Conservation (phyloP, 2,888 invertebrate genomes). For the Lasioglossum pauxillum region DNA sequence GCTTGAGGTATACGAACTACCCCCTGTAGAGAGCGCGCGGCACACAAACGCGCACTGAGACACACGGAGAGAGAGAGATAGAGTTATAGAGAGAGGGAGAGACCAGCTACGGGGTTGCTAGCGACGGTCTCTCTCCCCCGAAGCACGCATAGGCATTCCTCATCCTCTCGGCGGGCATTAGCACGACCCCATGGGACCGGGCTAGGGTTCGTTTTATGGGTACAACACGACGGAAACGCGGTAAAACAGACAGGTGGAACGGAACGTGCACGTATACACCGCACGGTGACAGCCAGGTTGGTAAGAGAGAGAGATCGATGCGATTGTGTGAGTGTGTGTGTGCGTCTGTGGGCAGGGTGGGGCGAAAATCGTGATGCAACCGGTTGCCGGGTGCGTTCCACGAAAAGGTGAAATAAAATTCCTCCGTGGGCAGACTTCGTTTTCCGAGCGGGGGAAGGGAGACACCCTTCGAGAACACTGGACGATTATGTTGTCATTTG, state of each 20-base stretch:
- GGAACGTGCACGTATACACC: conserved; percentile 50
- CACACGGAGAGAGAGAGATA: not conserved
- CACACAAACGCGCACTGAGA: conserved; percentile 1
- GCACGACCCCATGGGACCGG: conserved; percentile 69
- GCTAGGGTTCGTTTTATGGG: conserved; percentile 72
- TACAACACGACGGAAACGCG: conserved; percentile 66
- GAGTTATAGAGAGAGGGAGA: too few species aligned
- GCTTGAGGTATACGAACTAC: conserved; percentile 75
- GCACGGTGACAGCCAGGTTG: conserved; percentile 45
- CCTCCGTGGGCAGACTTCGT: not conserved
- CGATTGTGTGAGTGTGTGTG: conserved; percentile 31
- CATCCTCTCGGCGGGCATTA: conserved; percentile 73
- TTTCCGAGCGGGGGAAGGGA: not conserved
- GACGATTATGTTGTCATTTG: not conserved
- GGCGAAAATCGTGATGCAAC: conserved; percentile 46
- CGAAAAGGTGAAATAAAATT: not conserved
- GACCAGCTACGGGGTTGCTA: not conserved
- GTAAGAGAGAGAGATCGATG: conserved; percentile 60
- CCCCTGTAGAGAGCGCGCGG: conserved; percentile 52
- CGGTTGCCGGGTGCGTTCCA: conserved; percentile 37
- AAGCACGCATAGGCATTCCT: conserved; percentile 66
- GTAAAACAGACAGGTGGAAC: conserved; percentile 76
- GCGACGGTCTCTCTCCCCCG: not conserved
- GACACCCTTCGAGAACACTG: not conserved
- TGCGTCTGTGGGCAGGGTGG: not conserved